Conservation (phyloP, 2,797 vertebrate genomes). For the Aplochiton taeniatus region DNA sequence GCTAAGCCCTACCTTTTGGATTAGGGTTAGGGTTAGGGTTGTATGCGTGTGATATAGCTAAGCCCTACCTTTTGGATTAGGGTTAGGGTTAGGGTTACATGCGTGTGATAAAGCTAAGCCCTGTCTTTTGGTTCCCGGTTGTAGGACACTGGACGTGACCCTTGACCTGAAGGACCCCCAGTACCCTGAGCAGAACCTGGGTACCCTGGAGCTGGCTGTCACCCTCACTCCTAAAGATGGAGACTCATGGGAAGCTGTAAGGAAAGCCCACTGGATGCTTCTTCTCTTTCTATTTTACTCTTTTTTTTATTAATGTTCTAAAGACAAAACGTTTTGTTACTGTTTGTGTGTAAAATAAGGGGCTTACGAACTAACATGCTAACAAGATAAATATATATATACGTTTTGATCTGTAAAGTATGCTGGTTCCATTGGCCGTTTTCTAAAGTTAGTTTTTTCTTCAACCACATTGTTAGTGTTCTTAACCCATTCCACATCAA, state of each 20-base stretch:
- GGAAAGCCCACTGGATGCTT: constrained; percentile 50
- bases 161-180: constrained; percentile 89
- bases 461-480: no score
- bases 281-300: constrained; percentile 8
- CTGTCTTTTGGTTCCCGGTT: not conserved
- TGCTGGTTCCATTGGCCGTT: no score
- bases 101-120: not conserved
- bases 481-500: not conserved
- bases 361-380: no score
- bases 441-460: no score
- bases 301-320: not conserved
- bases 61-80: no score
- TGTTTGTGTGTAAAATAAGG: no score
- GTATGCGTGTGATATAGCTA: no score
- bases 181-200: constrained; percentile 88
- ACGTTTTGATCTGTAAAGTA: no score
- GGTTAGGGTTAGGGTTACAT: no score
- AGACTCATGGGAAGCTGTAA: constrained; percentile 85
- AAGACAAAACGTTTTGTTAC: no score
- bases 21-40: not conserved
- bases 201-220: constrained; percentile 82
- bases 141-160: constrained; percentile 84
- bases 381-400: no score
- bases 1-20: no score
- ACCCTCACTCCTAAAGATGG: constrained; percentile 84